Evolutionary conservation across 1,140 invertebrate genomes (phyloP), one percentile per base, ranked within the genome.

Genomic region (Drosophila melanica): DNA sequence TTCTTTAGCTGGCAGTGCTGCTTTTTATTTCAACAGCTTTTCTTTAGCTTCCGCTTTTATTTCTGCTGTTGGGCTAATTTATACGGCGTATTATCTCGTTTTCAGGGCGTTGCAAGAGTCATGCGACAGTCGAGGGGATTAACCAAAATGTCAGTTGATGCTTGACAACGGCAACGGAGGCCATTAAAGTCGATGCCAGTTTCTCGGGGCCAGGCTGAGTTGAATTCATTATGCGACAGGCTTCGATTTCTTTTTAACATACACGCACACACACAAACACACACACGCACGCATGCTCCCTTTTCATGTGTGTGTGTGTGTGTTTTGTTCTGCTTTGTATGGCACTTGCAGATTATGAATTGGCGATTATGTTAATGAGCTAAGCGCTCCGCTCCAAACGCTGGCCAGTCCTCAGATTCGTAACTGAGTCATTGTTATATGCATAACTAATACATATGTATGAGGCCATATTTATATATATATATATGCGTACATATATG

Each of bases 341-440:
- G 60, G 48, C 75, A 64, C 45, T 62, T 68, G 63, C 69, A 75
- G 82, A 86, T 86, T 86, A 86, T 86, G 82, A 86, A 87, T 86
- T 82, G 81, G 79, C 81, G 81, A 86, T 86, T 86, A 86, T 86
- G 81, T 67, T 87, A 86, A 86, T 86, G 78, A 78, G 80, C 57
- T 54, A 67, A 63, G 47, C 44, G 42, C 44, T 62, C 18, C 14
- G 30, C 44, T 62, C 18, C 27, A 66, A 66, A 33, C 35, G 45
- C 54, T 14, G 42, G 16, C 57, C 35, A 67, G 64, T 53, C 20
- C 55, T 33, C 50, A 74, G 35, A 27, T 50, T 50, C 77, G 58
- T 48, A 60, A 70, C 76, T 60, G 54, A 70, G 47, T 48, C 78
- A 85, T 84, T 84, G 50, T 64, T 84, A 76, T 82, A 62, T 75